These are phyloP conservation scores for Eilema depressum DNA, from an alignment of 2,888 invertebrate species.

Conservation along the genomic window DNA sequence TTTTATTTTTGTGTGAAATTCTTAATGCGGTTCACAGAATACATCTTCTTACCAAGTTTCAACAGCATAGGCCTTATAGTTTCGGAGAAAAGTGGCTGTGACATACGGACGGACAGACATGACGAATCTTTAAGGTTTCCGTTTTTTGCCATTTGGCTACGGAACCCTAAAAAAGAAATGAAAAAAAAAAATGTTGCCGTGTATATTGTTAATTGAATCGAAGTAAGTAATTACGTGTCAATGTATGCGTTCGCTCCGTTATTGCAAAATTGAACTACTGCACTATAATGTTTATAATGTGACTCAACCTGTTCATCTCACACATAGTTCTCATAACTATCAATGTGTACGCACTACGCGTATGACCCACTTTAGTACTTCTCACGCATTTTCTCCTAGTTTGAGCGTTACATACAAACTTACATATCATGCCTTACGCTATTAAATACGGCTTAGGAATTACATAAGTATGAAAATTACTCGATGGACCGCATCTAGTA, in stretches of 20 bases:
- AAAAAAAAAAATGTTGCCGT: too few species aligned
- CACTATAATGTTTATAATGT: neutral
- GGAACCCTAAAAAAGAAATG: too few species aligned
- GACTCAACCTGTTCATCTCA: neutral
- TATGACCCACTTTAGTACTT: slow-evolving; percentile 9
- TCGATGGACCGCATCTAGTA: neutral
- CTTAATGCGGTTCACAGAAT: too few species aligned
- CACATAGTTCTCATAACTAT: slow-evolving; percentile 6
- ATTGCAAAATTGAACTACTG: neutral
- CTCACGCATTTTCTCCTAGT: slow-evolving; percentile 17
- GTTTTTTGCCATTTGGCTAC: too few species aligned
- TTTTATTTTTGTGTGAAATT: too few species aligned
- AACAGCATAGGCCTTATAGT: too few species aligned
- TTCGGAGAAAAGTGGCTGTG: too few species aligned
- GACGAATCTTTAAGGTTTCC: too few species aligned
- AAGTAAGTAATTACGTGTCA: too few species aligned
- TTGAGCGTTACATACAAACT: slow-evolving; percentile 5
- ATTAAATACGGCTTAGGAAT: slow-evolving; percentile 7
- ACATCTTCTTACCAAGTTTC: too few species aligned
- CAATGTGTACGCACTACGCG: slow-evolving; percentile 8
- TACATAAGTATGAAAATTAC: slow-evolving; percentile 4
- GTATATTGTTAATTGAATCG: too few species aligned
- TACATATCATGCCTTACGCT: slow-evolving; percentile 11
- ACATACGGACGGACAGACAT: too few species aligned
- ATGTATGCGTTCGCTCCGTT: neutral